A percentile compares a stretch with the other conserved stretches of the same genome.
Evolutionary conservation across 2,888 invertebrate genomes (phyloP).

Genomic region (Synanthedon andrenaeformis): DNA sequence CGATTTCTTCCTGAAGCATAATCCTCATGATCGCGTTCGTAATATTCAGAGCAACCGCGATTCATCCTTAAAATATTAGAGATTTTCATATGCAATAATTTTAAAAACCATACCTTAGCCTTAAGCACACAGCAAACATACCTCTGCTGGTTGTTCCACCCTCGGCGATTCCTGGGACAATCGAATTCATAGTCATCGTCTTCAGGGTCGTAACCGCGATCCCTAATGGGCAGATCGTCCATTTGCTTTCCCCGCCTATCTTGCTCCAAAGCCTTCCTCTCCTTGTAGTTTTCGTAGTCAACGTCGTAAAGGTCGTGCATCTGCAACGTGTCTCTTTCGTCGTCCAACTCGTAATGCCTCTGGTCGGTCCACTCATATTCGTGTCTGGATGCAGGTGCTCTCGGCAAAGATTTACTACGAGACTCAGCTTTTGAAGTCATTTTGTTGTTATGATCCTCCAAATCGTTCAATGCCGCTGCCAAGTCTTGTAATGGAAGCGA

Average conservation of each 20-base stretch:
- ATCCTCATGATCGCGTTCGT: conserved; percentile 37
- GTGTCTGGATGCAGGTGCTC: conserved; percentile 36
- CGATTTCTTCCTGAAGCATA: conserved; percentile 22
- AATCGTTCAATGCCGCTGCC: conserved; percentile 51
- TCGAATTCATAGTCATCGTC: conserved; percentile 58
- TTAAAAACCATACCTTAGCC: background rate
- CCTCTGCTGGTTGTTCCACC: background rate
- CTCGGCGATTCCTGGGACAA: background rate
- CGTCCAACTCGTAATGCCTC: conserved; percentile 35
- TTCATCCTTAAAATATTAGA: conserved; percentile 18
- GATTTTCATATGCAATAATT: too few species aligned
- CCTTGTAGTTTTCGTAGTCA: conserved; percentile 62
- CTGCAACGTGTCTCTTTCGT: conserved; percentile 47
- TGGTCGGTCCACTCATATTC: conserved; percentile 43
- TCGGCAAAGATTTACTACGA: conserved; percentile 53
- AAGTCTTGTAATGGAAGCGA: conserved; percentile 55
- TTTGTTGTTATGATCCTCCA: conserved; percentile 49
- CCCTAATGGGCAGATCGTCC: conserved; percentile 29
- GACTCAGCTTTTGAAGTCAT: conserved; percentile 29
- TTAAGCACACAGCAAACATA: background rate
- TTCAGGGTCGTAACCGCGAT: conserved; percentile 53
- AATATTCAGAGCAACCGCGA: conserved; percentile 46
- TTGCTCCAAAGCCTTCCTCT: conserved; percentile 42
- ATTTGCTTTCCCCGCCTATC: conserved; percentile 32
- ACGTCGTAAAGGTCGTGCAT: conserved; percentile 59